Conservation (phyloP, 1,140 invertebrate species). For the Heterodera carotae region DNA sequence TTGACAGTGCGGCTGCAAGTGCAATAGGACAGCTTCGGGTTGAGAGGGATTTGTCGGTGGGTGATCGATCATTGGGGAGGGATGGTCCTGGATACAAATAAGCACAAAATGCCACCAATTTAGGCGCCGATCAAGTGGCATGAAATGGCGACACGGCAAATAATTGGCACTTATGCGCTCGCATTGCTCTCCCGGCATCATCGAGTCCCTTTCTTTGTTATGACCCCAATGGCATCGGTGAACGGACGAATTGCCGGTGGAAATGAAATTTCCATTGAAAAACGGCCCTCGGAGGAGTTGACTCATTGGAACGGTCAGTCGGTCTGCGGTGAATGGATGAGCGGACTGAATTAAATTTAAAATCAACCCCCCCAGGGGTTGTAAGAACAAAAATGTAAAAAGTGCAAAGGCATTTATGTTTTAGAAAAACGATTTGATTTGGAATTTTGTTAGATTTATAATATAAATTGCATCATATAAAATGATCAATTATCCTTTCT, state of each 20-base stretch:
- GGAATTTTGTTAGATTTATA: no score
- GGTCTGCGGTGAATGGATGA: no score
- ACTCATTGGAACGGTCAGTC: conserved; percentile 77
- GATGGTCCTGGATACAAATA: no score
- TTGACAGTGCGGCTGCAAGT: conserved; percentile 85
- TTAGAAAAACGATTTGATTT: no score
- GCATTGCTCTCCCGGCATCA: conserved; percentile 88
- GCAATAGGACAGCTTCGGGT: conserved; percentile 74
- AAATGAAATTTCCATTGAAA: conserved; percentile 86
- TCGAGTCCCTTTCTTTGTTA: conserved; percentile 89
- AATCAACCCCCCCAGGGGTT: no score
- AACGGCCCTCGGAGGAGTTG: conserved; percentile 85
- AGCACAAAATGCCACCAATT: conserved; percentile 61
- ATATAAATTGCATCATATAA: no score
- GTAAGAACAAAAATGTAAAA: no score
- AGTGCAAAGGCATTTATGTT: no score
- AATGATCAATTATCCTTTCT: conserved; percentile 60
- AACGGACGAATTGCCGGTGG: conserved; percentile 80
- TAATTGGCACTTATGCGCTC: conserved; percentile 96
- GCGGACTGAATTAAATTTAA: no score
- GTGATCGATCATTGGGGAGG: conserved; percentile 14
- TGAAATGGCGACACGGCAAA: conserved; percentile 97
- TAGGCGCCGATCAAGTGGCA: conserved; percentile 86
- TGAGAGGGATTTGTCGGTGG: conserved; percentile 70
- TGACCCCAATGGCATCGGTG: conserved; percentile 87